Percentiles rank a stretch among this genome's conserved stretches.
phyloP scores from a whole-genome alignment of 2,797 vertebrate genomes.

The Vireo griseus region DNA sequence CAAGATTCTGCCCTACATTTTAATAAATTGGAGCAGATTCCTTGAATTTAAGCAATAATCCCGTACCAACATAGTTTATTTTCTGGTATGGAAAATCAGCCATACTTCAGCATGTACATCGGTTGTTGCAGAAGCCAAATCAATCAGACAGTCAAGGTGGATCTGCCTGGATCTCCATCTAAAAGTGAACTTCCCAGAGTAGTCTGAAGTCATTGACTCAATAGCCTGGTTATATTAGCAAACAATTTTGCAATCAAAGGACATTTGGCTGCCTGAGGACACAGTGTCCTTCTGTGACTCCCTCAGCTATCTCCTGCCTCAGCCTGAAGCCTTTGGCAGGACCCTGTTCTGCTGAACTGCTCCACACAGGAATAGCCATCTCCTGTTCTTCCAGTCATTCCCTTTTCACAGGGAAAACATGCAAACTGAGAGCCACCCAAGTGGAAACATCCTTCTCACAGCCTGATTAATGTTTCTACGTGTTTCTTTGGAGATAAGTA shows the following conservation, averaged over 20 bases:
- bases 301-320: neutral
- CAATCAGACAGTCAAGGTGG: neutral
- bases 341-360: neutral
- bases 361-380: neutral
- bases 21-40: neutral
- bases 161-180: neutral
- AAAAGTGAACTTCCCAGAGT: neutral
- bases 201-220: neutral
- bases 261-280: neutral
- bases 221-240: neutral
- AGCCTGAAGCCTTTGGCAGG: neutral
- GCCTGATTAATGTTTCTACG: neutral
- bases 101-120: neutral
- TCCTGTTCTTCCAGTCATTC: neutral
- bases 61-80: neutral
- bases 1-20: neutral
- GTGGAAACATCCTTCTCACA: neutral
- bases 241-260: neutral
- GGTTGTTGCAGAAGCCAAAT: neutral
- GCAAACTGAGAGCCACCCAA: neutral
- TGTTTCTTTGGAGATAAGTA: neutral
- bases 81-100: neutral
- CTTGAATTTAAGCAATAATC: neutral
- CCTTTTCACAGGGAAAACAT: neutral
- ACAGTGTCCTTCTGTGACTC: neutral